These are phyloP conservation scores for Bradynema listronoti DNA, from an alignment of 1,140 invertebrate species.

Conservation along the genomic window DNA sequence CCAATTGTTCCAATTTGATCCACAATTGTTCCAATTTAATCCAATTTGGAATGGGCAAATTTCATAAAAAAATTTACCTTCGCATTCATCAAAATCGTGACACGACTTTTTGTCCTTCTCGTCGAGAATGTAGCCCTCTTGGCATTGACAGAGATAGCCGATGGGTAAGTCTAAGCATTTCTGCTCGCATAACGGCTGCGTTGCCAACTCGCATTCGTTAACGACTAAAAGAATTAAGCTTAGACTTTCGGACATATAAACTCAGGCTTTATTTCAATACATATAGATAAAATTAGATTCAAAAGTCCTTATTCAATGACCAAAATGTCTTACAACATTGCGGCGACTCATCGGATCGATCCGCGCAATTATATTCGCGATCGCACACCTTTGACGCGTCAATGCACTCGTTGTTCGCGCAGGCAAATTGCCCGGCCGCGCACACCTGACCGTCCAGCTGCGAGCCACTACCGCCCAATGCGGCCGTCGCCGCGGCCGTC, in stretches of 20 bases:
- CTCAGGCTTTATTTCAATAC: not conserved
- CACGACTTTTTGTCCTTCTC: constrained; percentile 61
- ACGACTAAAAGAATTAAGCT: constrained; percentile 63
- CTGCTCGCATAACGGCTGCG: constrained; percentile 87
- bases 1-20: no score
- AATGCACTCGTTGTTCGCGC: constrained; percentile 69
- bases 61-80: constrained; percentile 22
- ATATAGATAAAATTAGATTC: not conserved
- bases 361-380: constrained; percentile 64
- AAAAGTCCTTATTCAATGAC: not conserved
- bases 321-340: constrained; percentile 70
- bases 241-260: not conserved
- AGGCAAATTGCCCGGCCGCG: constrained; percentile 62
- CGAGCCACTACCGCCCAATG: not conserved
- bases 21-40: no score
- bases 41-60: no score
- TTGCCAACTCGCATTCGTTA: constrained; percentile 82
- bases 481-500: not conserved
- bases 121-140: constrained; percentile 75
- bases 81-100: constrained; percentile 47
- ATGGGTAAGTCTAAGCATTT: constrained; percentile 86
- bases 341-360: constrained; percentile 81
- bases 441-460: constrained; percentile 37
- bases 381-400: constrained; percentile 66
- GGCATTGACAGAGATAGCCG: constrained; percentile 86